A percentile compares a stretch with the other conserved stretches of the same genome.
These are phyloP conservation scores for Poecilia latipinna DNA, from an alignment of 2,113 vertebrate species.

Conservation along the genomic window DNA sequence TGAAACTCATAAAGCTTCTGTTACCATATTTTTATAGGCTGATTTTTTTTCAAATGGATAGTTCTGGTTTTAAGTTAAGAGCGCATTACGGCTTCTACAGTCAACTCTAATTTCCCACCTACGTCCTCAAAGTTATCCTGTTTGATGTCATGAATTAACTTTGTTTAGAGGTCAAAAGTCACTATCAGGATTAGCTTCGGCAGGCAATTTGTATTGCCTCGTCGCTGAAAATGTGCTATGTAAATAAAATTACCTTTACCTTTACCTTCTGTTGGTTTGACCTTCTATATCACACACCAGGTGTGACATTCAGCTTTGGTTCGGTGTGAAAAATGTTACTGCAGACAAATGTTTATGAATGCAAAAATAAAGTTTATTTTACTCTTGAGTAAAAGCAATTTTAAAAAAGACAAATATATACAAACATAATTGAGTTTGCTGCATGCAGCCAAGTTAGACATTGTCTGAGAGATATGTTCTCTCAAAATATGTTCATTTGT, in stretches of 20 bases:
- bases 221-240: no score
- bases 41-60: no score
- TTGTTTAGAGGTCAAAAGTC: conserved; percentile 26
- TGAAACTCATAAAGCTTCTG: no score
- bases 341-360: conserved; percentile 4
- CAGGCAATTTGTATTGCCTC: no score
- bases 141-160: no score
- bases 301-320: neutral
- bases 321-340: neutral
- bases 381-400: conserved; percentile 32
- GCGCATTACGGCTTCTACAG: no score
- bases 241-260: no score
- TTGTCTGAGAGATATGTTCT: conserved; percentile 34
- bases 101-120: no score
- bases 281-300: conserved; percentile 48
- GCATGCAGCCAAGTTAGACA: conserved; percentile 18
- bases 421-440: conserved; percentile 16
- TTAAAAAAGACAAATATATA: conserved; percentile 15
- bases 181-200: conserved; percentile 27
- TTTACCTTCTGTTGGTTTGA: conserved; percentile 15
- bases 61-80: no score
- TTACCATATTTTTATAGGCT: no score
- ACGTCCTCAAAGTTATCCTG: no score
- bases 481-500: conserved; percentile 21
- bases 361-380: conserved; percentile 62